Evolutionary conservation across 2,888 invertebrate genomes (phyloP).

Genomic region (Morinoia aosen): DNA sequence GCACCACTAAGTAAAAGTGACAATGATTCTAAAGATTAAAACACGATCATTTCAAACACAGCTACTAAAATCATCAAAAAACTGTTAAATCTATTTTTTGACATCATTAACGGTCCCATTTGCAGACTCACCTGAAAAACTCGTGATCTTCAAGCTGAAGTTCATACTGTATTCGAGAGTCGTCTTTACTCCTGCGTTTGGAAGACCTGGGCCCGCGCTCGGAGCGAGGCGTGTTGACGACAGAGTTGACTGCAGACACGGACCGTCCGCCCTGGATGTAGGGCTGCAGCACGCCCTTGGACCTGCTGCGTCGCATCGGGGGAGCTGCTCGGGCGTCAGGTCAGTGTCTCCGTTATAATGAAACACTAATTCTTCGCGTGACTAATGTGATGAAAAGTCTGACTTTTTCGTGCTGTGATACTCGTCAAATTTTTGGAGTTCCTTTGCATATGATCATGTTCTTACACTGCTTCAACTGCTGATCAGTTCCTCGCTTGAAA

Average conservation of each 20-base stretch:
- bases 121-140: conserved; percentile 53
- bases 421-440: no score
- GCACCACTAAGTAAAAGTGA: no score
- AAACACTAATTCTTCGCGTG: no score
- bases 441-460: no score
- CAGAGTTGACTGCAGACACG: conserved; percentile 9
- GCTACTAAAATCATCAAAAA: no score
- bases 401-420: no score
- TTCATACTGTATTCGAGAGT: conserved; percentile 66
- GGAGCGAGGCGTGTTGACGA: conserved; percentile 49
- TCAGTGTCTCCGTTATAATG: not conserved
- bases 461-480: no score
- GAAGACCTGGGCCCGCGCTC: conserved; percentile 54
- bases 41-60: no score
- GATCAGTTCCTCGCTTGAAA: no score
- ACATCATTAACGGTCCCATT: not conserved
- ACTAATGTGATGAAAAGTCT: not conserved
- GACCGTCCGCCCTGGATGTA: conserved; percentile 57
- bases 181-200: conserved; percentile 62
- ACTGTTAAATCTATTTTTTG: no score
- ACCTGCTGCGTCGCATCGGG: conserved; percentile 51
- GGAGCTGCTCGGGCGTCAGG: conserved; percentile 52
- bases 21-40: no score
- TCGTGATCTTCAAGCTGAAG: conserved; percentile 57
- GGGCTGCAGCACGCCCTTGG: conserved; percentile 59